Conservation (phyloP, 2,888 invertebrate genomes). For the Sphaerophoria taeniata region DNA sequence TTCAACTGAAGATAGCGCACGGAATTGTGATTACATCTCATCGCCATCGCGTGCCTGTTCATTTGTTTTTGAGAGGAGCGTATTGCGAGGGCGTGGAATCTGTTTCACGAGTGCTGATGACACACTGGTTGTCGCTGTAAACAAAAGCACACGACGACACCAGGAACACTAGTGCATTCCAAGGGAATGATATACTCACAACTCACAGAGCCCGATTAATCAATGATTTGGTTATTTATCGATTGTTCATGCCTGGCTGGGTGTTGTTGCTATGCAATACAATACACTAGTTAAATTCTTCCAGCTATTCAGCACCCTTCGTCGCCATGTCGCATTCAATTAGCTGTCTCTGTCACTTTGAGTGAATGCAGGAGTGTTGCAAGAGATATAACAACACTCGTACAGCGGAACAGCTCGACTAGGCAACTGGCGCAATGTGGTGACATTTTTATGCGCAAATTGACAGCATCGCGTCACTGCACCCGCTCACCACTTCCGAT, state of each 20-base stretch:
- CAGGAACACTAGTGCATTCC: conserved; percentile 53
- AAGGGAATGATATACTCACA: conserved; percentile 48
- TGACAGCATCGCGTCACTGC: conserved; percentile 47
- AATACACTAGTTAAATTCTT: conserved; percentile 36
- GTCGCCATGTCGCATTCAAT: conserved; percentile 42
- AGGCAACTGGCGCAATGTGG: conserved; percentile 59
- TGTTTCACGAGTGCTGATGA: conserved; percentile 56
- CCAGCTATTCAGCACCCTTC: conserved; percentile 56
- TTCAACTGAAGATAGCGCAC: conserved; percentile 52
- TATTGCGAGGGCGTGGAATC: conserved; percentile 57
- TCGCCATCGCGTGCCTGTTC: not conserved
- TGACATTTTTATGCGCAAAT: conserved; percentile 72
- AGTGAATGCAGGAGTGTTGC: conserved; percentile 61
- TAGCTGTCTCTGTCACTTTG: conserved; percentile 54
- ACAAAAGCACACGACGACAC: not conserved
- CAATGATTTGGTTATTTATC: conserved; percentile 46
- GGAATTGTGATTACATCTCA: conserved; percentile 55
- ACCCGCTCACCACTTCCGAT: conserved; percentile 27
- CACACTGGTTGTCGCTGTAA: conserved; percentile 15
- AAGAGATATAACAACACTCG: too few species aligned
- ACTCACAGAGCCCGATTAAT: conserved; percentile 56
- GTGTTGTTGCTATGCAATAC: conserved; percentile 58
- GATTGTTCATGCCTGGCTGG: conserved; percentile 36
- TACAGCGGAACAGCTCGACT: conserved; percentile 15
- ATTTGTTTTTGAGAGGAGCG: too few species aligned